Percentiles rank a stretch among this genome's conserved stretches.
These are phyloP conservation scores for Paedocypris sp. DNA, from an alignment of 2,113 vertebrate species.

Conservation along the genomic window DNA sequence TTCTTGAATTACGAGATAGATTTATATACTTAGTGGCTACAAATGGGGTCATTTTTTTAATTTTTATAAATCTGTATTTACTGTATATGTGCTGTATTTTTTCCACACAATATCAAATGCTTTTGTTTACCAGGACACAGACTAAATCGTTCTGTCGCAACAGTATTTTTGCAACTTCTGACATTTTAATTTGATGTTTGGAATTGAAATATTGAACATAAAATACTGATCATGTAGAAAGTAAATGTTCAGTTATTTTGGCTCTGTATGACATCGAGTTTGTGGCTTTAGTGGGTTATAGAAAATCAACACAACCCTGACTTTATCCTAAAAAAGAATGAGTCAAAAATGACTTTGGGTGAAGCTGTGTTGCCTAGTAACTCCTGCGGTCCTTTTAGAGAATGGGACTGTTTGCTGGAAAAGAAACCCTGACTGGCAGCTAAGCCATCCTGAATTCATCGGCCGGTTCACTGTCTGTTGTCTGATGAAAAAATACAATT, in stretches of 20 bases:
- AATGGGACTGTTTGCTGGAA: neutral
- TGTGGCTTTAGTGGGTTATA: neutral
- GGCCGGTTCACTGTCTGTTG: neutral
- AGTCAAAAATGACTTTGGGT: neutral
- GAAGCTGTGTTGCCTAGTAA: slow-evolving; percentile 8
- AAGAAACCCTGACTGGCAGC: neutral
- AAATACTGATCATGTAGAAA: too few species aligned
- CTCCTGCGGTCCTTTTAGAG: neutral
- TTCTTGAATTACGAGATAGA: too few species aligned
- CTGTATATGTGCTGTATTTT: too few species aligned
- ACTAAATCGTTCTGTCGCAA: too few species aligned
- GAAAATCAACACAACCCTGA: neutral
- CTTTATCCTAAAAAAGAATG: neutral
- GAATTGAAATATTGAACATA: too few species aligned
- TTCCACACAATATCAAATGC: too few species aligned
- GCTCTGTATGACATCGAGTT: neutral
- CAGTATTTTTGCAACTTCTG: too few species aligned
- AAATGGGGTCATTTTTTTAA: too few species aligned
- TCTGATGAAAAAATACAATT: neutral
- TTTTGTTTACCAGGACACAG: too few species aligned
- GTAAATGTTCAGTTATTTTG: neutral
- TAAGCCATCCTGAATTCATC: neutral
- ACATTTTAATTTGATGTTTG: too few species aligned
- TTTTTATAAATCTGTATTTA: too few species aligned
- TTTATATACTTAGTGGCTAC: too few species aligned